A percentile compares a stretch with the other conserved stretches of the same genome.
phyloP scores from a whole-genome alignment of 35 echinoderm and acorn worm genomes.

The Heliocidaris erythrogramma region DNA sequence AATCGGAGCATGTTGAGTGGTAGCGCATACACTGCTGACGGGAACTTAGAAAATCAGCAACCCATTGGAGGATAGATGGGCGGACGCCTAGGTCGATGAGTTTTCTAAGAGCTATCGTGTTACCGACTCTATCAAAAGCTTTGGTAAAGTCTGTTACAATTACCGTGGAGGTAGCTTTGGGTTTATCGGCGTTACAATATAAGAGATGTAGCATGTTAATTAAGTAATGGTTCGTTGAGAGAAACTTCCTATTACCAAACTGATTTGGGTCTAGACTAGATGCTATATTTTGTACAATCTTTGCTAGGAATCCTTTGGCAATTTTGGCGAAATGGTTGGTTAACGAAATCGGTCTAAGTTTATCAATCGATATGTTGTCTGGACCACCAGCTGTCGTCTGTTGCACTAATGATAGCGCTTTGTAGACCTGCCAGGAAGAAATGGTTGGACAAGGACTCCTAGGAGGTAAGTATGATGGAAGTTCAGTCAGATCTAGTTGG shows the following conservation, averaged over 20 bases:
- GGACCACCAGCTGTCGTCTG: conserved; percentile 16
- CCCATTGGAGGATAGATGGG: too few relatives aligned
- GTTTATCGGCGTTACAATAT: too few relatives aligned
- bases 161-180: too few relatives aligned
- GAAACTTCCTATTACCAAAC: background rate
- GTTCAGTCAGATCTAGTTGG: background rate
- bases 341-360: conserved; percentile 64
- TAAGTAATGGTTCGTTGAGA: too few relatives aligned
- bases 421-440: conserved; percentile 42
- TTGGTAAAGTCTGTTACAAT: too few relatives aligned
- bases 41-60: too few relatives aligned
- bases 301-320: conserved; percentile 58
- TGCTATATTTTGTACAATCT: conserved; percentile 55
- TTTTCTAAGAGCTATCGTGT: too few relatives aligned
- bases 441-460: background rate
- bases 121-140: too few relatives aligned
- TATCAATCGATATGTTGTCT: conserved; percentile 53
- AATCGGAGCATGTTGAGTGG: too few relatives aligned
- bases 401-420: conserved; percentile 3
- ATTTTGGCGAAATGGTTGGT: conserved; percentile 64
- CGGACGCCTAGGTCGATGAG: too few relatives aligned
- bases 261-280: background rate
- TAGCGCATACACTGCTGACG: too few relatives aligned
- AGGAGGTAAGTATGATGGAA: conserved; percentile 54
- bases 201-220: too few relatives aligned